Conservation (phyloP, 2,888 invertebrate genomes). For the Tridacna gigas region DNA sequence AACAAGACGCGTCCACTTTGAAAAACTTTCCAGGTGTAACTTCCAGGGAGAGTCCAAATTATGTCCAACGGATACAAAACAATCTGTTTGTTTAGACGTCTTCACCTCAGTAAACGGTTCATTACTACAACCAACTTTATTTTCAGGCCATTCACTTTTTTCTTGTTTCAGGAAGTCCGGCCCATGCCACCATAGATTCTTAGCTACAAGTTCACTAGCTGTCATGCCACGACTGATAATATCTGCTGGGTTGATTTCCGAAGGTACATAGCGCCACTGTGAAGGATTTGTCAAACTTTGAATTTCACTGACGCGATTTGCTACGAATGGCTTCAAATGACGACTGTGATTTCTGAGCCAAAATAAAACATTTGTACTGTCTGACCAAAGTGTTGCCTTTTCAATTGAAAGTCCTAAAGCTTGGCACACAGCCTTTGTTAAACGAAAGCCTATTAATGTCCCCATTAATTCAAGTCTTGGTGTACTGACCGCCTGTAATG, state of each 20-base stretch:
- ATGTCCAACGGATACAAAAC: no score
- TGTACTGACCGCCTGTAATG: slow-evolving; percentile 42
- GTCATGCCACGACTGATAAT: slow-evolving; percentile 1
- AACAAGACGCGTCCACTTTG: no score
- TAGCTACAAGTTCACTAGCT: slow-evolving; percentile 33
- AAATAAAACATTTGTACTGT: slow-evolving; percentile 52
- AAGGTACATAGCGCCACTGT: slow-evolving; percentile 49
- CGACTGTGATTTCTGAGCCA: slow-evolving; percentile 58
- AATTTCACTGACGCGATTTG: slow-evolving; percentile 65
- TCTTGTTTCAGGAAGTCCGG: slow-evolving; percentile 40
- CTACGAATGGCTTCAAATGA: slow-evolving; percentile 58
- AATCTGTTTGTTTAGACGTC: no score
- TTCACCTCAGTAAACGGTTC: no score
- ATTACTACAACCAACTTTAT: no score
- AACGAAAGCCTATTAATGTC: slow-evolving; percentile 27
- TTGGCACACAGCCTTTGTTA: slow-evolving; percentile 7
- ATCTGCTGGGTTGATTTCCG: slow-evolving; percentile 37
- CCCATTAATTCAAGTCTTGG: slow-evolving; percentile 53
- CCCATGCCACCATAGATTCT: slow-evolving; percentile 43
- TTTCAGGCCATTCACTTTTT: no score
- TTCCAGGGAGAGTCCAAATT: no score
- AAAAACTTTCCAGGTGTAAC: no score
- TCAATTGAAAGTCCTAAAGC: slow-evolving; percentile 28
- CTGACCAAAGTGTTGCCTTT: slow-evolving; percentile 34
- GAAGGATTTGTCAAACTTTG: slow-evolving; percentile 41